phyloP scores from a whole-genome alignment of 2,888 invertebrate species.

The Habrosyne pyritoides region DNA sequence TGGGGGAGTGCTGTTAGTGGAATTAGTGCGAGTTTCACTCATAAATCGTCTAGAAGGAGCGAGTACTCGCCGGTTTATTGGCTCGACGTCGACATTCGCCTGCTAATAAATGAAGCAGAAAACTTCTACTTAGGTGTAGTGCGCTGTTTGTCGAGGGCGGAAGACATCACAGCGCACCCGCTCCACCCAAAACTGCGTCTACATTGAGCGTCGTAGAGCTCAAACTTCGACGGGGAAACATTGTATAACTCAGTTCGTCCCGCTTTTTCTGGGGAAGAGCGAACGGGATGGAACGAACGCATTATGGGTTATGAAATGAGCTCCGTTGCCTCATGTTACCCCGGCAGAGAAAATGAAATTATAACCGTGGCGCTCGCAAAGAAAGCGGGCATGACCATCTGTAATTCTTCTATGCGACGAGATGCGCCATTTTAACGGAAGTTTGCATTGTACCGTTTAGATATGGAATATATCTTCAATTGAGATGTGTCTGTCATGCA shows the following conservation, averaged over 20 bases:
- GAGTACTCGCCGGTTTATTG: slow-evolving; percentile 72
- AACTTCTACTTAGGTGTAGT: slow-evolving; percentile 73
- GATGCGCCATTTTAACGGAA: background rate
- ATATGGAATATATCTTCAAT: background rate
- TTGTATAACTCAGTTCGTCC: slow-evolving; percentile 55
- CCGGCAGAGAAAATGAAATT: slow-evolving; percentile 76
- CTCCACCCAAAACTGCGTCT: slow-evolving; percentile 58
- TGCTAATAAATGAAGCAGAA: slow-evolving; percentile 82
- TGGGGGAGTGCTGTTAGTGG: slow-evolving; percentile 77
- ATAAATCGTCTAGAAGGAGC: slow-evolving; percentile 80
- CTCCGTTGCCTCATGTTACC: slow-evolving; percentile 73
- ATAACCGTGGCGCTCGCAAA: slow-evolving; percentile 68
- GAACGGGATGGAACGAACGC: slow-evolving; percentile 57
- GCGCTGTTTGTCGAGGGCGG: slow-evolving; percentile 67
- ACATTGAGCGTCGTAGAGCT: slow-evolving; percentile 52
- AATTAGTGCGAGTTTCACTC: slow-evolving; percentile 76
- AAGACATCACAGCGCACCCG: slow-evolving; percentile 52
- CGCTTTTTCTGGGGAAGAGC: slow-evolving; percentile 37
- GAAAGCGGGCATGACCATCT: slow-evolving; percentile 67
- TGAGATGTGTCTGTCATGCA: background rate
- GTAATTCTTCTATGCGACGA: slow-evolving; percentile 43
- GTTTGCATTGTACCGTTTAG: background rate
- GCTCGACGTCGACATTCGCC: slow-evolving; percentile 73
- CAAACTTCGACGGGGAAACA: slow-evolving; percentile 54
- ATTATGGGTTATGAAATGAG: slow-evolving; percentile 81